Percentiles rank a stretch among this genome's conserved stretches.
phyloP scores from a whole-genome alignment of 2,113 vertebrate genomes.

The Gymnarchus niloticus region DNA sequence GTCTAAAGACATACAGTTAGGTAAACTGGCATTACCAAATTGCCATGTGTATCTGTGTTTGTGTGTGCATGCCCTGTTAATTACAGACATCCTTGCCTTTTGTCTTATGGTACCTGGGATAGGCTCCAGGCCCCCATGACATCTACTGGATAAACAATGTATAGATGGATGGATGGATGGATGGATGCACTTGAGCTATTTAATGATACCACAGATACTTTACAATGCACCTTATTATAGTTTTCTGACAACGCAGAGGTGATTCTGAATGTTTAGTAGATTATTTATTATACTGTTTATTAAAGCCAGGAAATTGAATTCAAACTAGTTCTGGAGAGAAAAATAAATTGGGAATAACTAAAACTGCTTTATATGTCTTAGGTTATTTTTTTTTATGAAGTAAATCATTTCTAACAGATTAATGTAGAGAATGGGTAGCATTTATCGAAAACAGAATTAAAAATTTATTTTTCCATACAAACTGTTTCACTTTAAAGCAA shows the following conservation, averaged over 20 bases:
- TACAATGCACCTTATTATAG: neutral
- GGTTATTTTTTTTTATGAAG: slow-evolving; percentile 12
- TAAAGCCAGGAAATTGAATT: neutral
- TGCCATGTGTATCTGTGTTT: neutral
- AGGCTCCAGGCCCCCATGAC: neutral
- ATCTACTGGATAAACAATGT: neutral
- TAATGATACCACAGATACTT: neutral
- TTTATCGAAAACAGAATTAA: slow-evolving; percentile 27
- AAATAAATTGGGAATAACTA: neutral
- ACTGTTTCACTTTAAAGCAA: neutral
- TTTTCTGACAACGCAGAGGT: neutral
- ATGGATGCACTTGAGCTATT: neutral
- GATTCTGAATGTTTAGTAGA: neutral
- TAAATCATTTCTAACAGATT: slow-evolving; percentile 27
- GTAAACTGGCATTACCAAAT: neutral
- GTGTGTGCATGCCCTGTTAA: neutral
- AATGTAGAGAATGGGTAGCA: slow-evolving; percentile 9
- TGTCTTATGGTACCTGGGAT: neutral
- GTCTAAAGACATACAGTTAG: neutral
- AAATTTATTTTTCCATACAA: neutral
- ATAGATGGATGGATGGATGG: neutral
- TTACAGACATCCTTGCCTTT: neutral
- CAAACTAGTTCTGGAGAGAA: neutral
- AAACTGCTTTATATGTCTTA: neutral
- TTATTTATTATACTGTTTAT: neutral